phyloP scores from a whole-genome alignment of 1,140 invertebrate species.

The Bombus pyrosoma region DNA sequence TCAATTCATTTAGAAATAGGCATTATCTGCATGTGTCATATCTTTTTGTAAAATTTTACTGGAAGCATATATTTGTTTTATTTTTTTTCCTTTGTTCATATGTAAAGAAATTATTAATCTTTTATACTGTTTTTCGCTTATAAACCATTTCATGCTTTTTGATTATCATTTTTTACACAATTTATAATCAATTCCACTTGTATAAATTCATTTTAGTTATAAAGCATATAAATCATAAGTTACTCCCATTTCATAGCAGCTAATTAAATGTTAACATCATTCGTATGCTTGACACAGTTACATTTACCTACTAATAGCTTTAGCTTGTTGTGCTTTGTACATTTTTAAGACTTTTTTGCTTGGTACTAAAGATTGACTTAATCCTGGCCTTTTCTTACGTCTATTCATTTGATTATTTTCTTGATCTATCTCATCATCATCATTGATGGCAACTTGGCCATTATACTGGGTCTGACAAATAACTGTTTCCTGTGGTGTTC shows the following conservation, averaged over 20 bases:
- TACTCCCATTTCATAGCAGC: slow-evolving; percentile 13
- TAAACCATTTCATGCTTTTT: slow-evolving; percentile 1
- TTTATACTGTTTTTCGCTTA: neutral
- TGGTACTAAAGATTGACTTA: slow-evolving; percentile 90
- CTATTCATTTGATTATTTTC: slow-evolving; percentile 84
- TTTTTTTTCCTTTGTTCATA: neutral
- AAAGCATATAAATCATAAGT: slow-evolving; percentile 27
- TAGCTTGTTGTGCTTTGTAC: slow-evolving; percentile 86
- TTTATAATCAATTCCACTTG: neutral
- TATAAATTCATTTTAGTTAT: slow-evolving; percentile 10
- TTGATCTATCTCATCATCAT: slow-evolving; percentile 83
- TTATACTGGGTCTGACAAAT: slow-evolving; percentile 81
- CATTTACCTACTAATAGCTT: slow-evolving; percentile 81
- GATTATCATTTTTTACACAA: neutral
- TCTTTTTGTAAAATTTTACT: slow-evolving; percentile 18
- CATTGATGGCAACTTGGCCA: slow-evolving; percentile 65
- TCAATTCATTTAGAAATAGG: slow-evolving; percentile 28
- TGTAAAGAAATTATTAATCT: slow-evolving; percentile 12
- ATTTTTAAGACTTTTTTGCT: slow-evolving; percentile 93
- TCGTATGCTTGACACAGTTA: slow-evolving; percentile 50
- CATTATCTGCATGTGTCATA: neutral
- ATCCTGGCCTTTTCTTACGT: slow-evolving; percentile 89
- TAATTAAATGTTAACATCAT: slow-evolving; percentile 20
- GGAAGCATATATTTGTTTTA: slow-evolving; percentile 27
- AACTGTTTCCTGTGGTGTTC: slow-evolving; percentile 81